A percentile compares a stretch with the other conserved stretches of the same genome.
Conservation (phyloP, 2,113 vertebrate species). For the Ailuropoda melanoleuca region DNA sequence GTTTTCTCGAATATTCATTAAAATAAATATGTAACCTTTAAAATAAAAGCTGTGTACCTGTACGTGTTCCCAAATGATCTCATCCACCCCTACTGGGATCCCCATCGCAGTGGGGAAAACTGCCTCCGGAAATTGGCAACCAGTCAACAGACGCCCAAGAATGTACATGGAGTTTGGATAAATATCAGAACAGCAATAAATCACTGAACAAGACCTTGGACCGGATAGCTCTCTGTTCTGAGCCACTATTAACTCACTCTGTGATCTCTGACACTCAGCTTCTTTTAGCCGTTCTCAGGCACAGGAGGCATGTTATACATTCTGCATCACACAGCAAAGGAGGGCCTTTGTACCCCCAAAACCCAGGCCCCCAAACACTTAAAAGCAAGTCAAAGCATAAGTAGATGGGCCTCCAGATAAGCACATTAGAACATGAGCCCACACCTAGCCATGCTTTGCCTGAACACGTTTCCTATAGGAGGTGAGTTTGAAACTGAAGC, state of each 20-base stretch:
- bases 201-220: not conserved
- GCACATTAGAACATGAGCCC: not conserved
- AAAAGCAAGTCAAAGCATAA: not conserved
- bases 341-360: not conserved
- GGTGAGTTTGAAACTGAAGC: not conserved
- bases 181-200: not conserved
- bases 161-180: not conserved
- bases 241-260: not conserved
- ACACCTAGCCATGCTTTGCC: not conserved
- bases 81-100: not conserved
- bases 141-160: not conserved
- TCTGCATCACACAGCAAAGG: not conserved
- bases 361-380: not conserved
- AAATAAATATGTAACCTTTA: constrained; percentile 11
- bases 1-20: not conserved
- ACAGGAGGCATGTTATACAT: not conserved
- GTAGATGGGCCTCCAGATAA: not conserved
- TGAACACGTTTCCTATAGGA: not conserved
- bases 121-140: not conserved
- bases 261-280: not conserved
- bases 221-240: not conserved
- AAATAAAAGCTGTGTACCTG: not conserved
- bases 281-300: not conserved
- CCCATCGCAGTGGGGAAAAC: not conserved
- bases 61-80: not conserved